phyloP scores from a whole-genome alignment of 2,888 invertebrate genomes.

The Metellina segmentata region DNA sequence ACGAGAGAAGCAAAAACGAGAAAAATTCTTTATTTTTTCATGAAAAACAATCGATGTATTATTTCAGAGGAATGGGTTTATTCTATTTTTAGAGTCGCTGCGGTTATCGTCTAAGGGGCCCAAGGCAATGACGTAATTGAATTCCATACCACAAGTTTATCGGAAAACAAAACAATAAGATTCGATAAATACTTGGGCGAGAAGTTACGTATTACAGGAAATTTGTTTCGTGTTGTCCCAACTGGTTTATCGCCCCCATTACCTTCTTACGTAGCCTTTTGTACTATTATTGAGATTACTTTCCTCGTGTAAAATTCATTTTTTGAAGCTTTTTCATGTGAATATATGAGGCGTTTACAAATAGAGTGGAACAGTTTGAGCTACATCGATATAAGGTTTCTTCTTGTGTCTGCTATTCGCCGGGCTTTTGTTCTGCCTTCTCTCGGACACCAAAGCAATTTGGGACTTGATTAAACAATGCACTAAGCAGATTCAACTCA shows the following conservation, averaged over 20 bases:
- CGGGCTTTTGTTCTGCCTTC: no score
- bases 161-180: not conserved
- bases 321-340: no score
- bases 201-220: not conserved
- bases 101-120: not conserved
- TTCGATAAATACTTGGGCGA: not conserved
- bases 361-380: no score
- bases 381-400: no score
- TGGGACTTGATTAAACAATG: no score
- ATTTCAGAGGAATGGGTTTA: not conserved
- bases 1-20: not conserved
- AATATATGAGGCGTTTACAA: no score
- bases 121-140: not conserved
- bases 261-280: not conserved
- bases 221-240: not conserved
- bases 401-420: no score
- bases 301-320: no score
- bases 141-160: not conserved
- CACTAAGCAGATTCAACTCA: no score
- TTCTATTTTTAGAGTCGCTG: not conserved
- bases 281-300: no score
- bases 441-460: no score
- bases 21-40: not conserved
- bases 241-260: not conserved
- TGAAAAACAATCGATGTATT: not conserved